Conservation (phyloP, 2,113 vertebrate species). For the Hirundichthys speculiger region DNA sequence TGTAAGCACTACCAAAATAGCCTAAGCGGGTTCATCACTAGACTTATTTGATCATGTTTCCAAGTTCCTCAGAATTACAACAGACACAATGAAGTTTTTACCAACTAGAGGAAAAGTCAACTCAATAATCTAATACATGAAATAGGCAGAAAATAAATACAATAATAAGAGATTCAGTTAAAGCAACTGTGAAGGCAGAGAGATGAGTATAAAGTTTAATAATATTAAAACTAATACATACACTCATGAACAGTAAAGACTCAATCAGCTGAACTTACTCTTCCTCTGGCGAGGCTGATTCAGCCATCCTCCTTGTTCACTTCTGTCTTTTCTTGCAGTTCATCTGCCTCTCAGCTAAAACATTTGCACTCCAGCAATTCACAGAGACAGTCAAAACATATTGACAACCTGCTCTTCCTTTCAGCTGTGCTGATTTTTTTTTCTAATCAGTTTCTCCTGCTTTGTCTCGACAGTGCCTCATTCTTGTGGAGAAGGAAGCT, state of each 20-base stretch:
- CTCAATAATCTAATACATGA: neutral
- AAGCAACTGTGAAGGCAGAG: neutral
- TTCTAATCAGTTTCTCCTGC: neutral
- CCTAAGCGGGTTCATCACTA: neutral
- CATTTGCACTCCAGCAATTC: neutral
- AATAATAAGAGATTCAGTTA: neutral
- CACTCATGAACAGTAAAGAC: neutral
- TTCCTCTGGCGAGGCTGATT: constrained; percentile 16
- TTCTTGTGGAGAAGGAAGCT: neutral
- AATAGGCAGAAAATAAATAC: neutral
- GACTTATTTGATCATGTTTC: neutral
- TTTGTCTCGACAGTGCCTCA: neutral
- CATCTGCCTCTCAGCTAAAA: constrained; percentile 10
- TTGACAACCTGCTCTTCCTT: neutral
- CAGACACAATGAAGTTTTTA: neutral
- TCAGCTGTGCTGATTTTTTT: neutral
- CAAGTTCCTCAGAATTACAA: neutral
- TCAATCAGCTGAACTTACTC: constrained; percentile 12
- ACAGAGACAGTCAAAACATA: neutral
- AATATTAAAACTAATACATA: too few species aligned
- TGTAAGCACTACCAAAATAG: neutral
- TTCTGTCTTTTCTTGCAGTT: constrained; percentile 9
- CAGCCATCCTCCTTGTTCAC: constrained; percentile 5
- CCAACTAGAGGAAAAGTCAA: neutral
- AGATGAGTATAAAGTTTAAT: neutral